These are phyloP conservation scores for Geococcyx californianus DNA, from an alignment of 2,113 vertebrate genomes.

Conservation along the genomic window DNA sequence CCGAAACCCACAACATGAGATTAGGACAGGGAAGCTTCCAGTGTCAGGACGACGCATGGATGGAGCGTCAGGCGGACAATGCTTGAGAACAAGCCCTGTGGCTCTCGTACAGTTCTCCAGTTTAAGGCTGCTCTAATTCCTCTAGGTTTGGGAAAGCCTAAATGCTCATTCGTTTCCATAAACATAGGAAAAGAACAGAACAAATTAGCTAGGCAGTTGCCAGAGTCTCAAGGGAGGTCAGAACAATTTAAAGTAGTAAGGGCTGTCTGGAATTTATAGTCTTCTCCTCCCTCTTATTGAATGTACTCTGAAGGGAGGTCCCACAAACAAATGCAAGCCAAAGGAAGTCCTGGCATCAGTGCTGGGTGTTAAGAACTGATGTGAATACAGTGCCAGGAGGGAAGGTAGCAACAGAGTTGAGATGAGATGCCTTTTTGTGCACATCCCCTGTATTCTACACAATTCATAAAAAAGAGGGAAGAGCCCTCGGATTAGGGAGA, in stretches of 20 bases:
- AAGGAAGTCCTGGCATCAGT: background rate
- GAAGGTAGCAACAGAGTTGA: background rate
- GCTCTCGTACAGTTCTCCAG: background rate
- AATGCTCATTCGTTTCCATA: background rate
- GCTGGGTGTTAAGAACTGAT: background rate
- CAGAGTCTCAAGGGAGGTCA: background rate
- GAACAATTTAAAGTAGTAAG: slow-evolving; percentile 2
- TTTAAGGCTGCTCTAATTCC: background rate
- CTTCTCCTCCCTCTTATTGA: background rate
- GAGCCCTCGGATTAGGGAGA: background rate
- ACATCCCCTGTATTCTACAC: background rate
- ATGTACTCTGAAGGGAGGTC: background rate
- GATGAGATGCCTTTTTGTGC: background rate
- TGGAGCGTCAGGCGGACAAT: background rate
- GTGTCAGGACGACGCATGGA: background rate
- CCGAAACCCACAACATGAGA: background rate
- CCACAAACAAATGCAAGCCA: background rate
- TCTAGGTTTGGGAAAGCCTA: background rate
- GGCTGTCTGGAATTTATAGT: background rate
- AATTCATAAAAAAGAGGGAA: background rate
- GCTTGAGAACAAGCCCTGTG: background rate
- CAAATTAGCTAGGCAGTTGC: background rate
- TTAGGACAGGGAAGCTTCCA: background rate
- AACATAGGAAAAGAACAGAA: background rate
- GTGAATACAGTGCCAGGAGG: background rate